Evolutionary conservation across 2,113 vertebrate genomes (phyloP).

Genomic region (Eira barbara): DNA sequence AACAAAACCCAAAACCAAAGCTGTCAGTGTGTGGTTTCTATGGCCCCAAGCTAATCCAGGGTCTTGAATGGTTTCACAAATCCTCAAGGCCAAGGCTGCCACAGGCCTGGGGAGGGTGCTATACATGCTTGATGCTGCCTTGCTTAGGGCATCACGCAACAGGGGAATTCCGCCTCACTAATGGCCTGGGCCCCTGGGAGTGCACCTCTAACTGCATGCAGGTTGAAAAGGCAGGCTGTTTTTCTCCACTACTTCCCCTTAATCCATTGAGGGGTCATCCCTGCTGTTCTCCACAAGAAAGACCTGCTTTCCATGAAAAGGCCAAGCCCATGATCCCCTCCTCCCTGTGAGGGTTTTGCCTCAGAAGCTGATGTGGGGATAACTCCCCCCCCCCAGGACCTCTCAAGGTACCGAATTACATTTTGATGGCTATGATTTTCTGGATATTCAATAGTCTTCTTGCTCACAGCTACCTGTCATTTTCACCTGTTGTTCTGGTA

Average conservation of each 20-base stretch:
- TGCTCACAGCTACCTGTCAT: neutral
- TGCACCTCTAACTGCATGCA: neutral
- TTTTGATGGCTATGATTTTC: neutral
- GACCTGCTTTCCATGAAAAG: neutral
- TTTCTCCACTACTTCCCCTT: neutral
- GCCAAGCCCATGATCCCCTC: neutral
- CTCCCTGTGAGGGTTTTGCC: neutral
- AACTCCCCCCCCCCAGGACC: neutral
- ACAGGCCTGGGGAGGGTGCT: neutral
- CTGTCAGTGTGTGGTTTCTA: neutral
- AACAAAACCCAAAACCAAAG: neutral
- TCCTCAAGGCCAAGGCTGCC: neutral
- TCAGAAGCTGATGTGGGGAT: neutral
- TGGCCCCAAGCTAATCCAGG: neutral
- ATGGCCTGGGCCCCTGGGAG: neutral
- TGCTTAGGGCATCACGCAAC: neutral
- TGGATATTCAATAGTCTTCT: neutral
- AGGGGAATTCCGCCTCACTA: neutral
- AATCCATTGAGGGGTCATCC: constrained; percentile 3
- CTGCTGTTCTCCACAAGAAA: neutral
- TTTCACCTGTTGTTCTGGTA: neutral
- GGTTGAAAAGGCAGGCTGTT: neutral
- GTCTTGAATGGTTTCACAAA: neutral
- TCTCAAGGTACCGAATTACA: neutral
- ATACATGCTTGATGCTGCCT: neutral